Evolutionary conservation across 2,113 vertebrate genomes (phyloP), one percentile per base, ranked within the genome.

Genomic region (Rhipidura dahli): DNA sequence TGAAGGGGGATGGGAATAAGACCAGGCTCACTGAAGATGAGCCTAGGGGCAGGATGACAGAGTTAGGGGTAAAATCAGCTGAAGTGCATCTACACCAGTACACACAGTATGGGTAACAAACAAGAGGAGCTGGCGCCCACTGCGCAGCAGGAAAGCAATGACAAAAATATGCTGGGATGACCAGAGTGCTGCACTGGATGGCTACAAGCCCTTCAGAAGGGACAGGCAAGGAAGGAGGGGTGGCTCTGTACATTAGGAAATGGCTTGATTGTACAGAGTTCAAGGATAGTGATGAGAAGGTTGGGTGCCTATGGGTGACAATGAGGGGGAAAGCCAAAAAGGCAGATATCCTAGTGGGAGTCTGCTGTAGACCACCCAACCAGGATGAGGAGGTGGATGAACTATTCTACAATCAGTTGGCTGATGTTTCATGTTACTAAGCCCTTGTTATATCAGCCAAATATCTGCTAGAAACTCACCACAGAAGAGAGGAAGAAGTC

Each of bases 41-140:
- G 31, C 14, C 50, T 37, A 16, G 9, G 10, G 27, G 10, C 0
- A 1, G 18, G 5, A 23, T 31, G 18, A 22, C 31, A 37, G 22
- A 13, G 2, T 33, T 33, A 20, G 50, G 18, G 7, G 3, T 31
- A 18, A 89, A 65, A 57, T 31, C 47, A 30, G 31, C 11, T 88
- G 50, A 57, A 64, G 21, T 47, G 13, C 40, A 56, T 26, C n/a
- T 31, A 17, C 30, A 49, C 20, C 30, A 47, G 7, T 30, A n/a
- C 28, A 70, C 15, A 23, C 4, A 6, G 15, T 11, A 21, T 21
- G 8, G 10, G 8, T 47, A 70, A 70, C 16, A 39, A 54, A 53
- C 15, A 51, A 35, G 19, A 82, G 7, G 30, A 30, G 37, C 45
- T 51, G 66, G 13, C 61, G 54, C 24, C 15, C 45, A 20, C 54